These are phyloP conservation scores for Hemichromis elongatus DNA, from an alignment of 2,113 vertebrate genomes.

Conservation along the genomic window DNA sequence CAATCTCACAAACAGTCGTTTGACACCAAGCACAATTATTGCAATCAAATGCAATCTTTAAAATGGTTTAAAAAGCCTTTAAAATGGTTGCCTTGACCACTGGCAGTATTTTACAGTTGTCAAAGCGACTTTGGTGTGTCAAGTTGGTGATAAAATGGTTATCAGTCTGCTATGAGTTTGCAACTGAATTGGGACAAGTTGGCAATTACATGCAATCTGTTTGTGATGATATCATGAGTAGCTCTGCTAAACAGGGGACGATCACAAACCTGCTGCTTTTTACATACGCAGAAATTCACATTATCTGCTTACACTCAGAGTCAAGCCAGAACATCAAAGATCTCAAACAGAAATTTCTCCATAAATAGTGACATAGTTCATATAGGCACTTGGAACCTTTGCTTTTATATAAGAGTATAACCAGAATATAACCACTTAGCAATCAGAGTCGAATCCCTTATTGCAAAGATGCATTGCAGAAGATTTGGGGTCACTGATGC, in stretches of 20 bases:
- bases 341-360: not conserved
- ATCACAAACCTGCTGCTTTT: not conserved
- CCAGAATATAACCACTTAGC: not conserved
- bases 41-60: not conserved
- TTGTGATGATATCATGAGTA: not conserved
- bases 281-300: not conserved
- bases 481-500: accelerated
- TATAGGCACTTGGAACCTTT: not conserved
- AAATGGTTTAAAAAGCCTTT: too few relatives aligned
- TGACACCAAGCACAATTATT: not conserved
- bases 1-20: not conserved
- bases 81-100: not conserved
- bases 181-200: not conserved
- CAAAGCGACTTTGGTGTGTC: not conserved
- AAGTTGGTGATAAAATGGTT: not conserved
- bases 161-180: not conserved
- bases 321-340: not conserved
- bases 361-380: not conserved
- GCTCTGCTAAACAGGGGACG: not conserved
- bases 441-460: not conserved
- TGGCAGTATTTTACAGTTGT: not conserved
- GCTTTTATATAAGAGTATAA: not conserved
- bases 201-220: not conserved
- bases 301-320: not conserved
- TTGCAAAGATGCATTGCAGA: not conserved